Conservation (phyloP, 2,113 vertebrate species). For the Leuciscus idus region DNA sequence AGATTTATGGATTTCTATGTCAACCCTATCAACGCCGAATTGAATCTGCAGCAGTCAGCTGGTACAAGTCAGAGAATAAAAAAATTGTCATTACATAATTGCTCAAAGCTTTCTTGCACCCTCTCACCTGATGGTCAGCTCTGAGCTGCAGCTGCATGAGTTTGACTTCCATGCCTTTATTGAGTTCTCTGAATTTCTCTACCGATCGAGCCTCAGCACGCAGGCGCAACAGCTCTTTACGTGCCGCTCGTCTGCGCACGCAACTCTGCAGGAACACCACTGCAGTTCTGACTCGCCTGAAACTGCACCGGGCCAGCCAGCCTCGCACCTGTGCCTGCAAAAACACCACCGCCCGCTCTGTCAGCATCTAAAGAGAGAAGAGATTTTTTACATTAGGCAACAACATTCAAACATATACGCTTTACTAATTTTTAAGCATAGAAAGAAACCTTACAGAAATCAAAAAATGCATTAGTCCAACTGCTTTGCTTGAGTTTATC, state of each 20-base stretch:
- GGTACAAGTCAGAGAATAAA: too few species aligned
- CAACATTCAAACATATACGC: background rate
- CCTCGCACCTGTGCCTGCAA: conserved; percentile 74
- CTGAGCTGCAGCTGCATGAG: conserved; percentile 78
- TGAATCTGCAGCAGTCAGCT: too few species aligned
- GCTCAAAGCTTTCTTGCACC: too few species aligned
- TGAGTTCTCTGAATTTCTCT: conserved; percentile 76
- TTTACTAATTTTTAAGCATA: background rate
- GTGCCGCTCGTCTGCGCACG: conserved; percentile 69
- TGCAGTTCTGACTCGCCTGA: conserved; percentile 54
- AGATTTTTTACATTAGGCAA: background rate
- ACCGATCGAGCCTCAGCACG: conserved; percentile 71
- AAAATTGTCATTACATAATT: background rate
- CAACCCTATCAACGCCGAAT: too few species aligned
- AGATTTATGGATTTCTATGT: too few species aligned
- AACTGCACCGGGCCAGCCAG: conserved; percentile 72
- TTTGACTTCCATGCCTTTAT: conserved; percentile 81
- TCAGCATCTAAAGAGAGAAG: conserved; percentile 66
- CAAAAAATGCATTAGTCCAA: too few species aligned
- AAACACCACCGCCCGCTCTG: conserved; percentile 65
- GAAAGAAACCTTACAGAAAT: too few species aligned
- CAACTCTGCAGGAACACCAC: conserved; percentile 78
- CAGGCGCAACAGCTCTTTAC: conserved; percentile 69
- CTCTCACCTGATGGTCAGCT: conserved; percentile 73
- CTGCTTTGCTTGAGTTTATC: too few species aligned